Evolutionary conservation across 2,113 vertebrate species (phyloP).

Genomic region (Amia ocellicauda): DNA sequence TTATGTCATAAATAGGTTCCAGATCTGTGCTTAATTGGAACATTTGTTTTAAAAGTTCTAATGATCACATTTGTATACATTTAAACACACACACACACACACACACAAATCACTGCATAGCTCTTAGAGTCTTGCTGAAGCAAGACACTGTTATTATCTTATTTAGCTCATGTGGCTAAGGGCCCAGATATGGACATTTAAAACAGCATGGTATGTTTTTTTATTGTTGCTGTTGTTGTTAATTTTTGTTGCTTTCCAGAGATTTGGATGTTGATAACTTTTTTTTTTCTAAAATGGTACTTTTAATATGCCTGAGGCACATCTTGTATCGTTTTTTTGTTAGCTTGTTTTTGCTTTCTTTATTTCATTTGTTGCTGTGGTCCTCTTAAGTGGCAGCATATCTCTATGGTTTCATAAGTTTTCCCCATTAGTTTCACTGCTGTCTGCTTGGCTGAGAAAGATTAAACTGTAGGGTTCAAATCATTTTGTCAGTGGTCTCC

Average conservation of each 20-base stretch:
- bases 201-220: constrained; percentile 66
- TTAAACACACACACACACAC: constrained; percentile 78
- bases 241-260: constrained; percentile 57
- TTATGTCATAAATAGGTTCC: constrained; percentile 47
- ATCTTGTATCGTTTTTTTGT: constrained; percentile 8
- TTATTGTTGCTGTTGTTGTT: constrained; percentile 68
- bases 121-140: constrained; percentile 70
- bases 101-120: constrained; percentile 70
- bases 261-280: constrained; percentile 65
- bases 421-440: constrained; percentile 28
- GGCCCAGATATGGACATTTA: constrained; percentile 62
- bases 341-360: constrained; percentile 3
- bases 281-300: constrained; percentile 49
- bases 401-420: constrained; percentile 22
- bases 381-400: constrained; percentile 2
- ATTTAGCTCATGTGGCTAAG: constrained; percentile 69
- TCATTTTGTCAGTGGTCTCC: constrained; percentile 31
- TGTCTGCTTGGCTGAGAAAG: constrained; percentile 29
- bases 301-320: constrained; percentile 50
- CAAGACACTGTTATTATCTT: constrained; percentile 73
- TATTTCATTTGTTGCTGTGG: neutral
- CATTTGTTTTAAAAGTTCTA: constrained; percentile 45
- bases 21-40: constrained; percentile 32
- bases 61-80: constrained; percentile 66
- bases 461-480: constrained; percentile 35